These are phyloP conservation scores for Hormiphora californensis DNA, from an alignment of 37 sponge, comb jelly and placozoan species.

Conservation along the genomic window DNA sequence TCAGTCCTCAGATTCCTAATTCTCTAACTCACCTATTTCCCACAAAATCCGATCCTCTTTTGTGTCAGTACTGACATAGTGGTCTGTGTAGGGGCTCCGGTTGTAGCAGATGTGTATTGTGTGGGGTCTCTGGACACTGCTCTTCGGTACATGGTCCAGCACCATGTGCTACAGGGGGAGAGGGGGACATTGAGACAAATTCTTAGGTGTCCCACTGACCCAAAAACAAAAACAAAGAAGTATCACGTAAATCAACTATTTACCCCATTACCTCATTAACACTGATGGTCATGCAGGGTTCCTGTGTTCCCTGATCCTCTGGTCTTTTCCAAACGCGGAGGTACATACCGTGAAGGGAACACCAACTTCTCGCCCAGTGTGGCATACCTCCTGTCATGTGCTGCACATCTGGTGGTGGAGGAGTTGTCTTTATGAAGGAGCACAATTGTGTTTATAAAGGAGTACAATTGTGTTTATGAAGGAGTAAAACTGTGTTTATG, in stretches of 20 bases:
- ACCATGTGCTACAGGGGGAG: constrained; percentile 22
- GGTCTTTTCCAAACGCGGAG: constrained; percentile 15
- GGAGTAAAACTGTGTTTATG: not conserved
- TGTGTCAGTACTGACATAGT: not conserved
- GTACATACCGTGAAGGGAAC: not conserved
- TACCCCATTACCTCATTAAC: too few species aligned
- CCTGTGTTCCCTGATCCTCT: not conserved
- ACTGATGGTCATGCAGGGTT: not conserved
- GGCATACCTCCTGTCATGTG: constrained; percentile 36
- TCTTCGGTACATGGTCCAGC: not conserved
- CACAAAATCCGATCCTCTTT: constrained; percentile 17
- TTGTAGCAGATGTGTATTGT: constrained; percentile 2
- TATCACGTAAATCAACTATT: too few species aligned
- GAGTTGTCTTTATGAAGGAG: not conserved
- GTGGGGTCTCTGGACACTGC: not conserved
- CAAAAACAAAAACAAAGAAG: too few species aligned
- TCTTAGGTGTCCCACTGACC: too few species aligned
- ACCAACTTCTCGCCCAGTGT: constrained; percentile 33
- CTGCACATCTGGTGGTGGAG: not conserved
- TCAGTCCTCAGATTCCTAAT: too few species aligned
- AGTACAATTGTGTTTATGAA: not conserved
- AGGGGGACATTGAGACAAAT: too few species aligned
- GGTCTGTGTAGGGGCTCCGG: not conserved
- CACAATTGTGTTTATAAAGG: not conserved
- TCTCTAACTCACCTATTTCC: constrained; percentile 30